Conservation (phyloP, 2,113 vertebrate species). For the Serinus canaria region DNA sequence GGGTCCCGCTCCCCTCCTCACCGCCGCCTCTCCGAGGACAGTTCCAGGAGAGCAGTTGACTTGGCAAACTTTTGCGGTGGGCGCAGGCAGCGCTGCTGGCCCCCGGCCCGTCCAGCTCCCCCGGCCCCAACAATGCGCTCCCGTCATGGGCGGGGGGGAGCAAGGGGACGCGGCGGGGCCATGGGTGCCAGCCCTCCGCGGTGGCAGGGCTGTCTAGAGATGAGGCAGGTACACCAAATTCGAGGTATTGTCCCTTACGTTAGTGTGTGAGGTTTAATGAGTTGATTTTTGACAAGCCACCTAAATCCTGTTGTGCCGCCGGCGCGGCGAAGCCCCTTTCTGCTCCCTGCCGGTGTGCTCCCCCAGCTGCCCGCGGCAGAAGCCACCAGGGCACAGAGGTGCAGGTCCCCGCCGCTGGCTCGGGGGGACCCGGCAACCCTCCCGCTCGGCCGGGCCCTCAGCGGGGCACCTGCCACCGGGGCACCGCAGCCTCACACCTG, state of each 20-base stretch:
- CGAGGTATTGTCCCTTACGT: neutral
- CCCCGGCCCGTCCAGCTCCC: constrained; percentile 39
- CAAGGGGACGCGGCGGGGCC: neutral
- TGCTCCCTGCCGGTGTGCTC: neutral
- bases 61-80: constrained; percentile 22
- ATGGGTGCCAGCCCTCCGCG: constrained; percentile 36
- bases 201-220: constrained; percentile 31
- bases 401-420: neutral
- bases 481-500: neutral
- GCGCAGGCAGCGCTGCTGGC: constrained; percentile 41
- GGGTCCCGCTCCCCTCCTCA: neutral
- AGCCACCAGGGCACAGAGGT: neutral
- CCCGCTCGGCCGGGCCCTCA: neutral
- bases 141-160: neutral
- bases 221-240: neutral
- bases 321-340: neutral
- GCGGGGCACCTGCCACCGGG: neutral
- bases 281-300: neutral
- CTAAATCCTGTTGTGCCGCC: neutral
- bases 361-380: neutral
- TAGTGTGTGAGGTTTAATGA: too few species aligned
- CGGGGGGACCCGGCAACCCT: neutral
- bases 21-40: neutral
- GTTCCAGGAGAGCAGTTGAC: neutral
- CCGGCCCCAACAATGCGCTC: constrained; percentile 66